phyloP scores from a whole-genome alignment of 2,797 vertebrate genomes.

The Selene dorsalis region DNA sequence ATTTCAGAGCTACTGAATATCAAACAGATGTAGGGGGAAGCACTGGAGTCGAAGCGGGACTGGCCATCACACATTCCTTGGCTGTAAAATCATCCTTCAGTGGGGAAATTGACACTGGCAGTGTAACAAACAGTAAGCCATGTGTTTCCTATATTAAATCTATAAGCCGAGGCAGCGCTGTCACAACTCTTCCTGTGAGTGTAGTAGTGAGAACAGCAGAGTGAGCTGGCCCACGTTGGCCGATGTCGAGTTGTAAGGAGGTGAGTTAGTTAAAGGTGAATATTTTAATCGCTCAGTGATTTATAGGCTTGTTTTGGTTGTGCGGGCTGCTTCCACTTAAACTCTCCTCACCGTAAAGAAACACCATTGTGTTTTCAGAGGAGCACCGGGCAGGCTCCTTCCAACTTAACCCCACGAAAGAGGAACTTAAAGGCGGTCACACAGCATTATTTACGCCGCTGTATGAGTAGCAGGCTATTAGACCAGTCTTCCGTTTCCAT shows the following conservation, averaged over 20 bases:
- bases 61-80: slow-evolving; percentile 55
- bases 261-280: not conserved
- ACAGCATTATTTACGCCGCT: too few species aligned
- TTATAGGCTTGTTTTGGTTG: slow-evolving; percentile 16
- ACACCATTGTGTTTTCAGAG: not conserved
- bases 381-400: too few species aligned
- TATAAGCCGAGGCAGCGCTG: not conserved
- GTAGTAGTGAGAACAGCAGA: not conserved
- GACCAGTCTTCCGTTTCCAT: not conserved
- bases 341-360: not conserved
- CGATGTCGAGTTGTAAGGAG: not conserved
- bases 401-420: not conserved
- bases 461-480: not conserved
- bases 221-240: not conserved
- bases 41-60: slow-evolving; percentile 36
- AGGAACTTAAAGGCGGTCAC: not conserved
- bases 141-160: slow-evolving; percentile 22
- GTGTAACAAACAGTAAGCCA: slow-evolving; percentile 29
- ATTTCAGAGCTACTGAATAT: slow-evolving; percentile 71
- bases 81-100: slow-evolving; percentile 48
- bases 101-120: slow-evolving; percentile 14
- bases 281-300: not conserved
- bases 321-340: not conserved
- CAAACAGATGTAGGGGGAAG: slow-evolving; percentile 71
- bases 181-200: not conserved